A percentile compares a stretch with the other conserved stretches of the same genome.
These are phyloP conservation scores for Halyomorpha halys DNA, from an alignment of 1,140 invertebrate genomes.

Conservation along the genomic window DNA sequence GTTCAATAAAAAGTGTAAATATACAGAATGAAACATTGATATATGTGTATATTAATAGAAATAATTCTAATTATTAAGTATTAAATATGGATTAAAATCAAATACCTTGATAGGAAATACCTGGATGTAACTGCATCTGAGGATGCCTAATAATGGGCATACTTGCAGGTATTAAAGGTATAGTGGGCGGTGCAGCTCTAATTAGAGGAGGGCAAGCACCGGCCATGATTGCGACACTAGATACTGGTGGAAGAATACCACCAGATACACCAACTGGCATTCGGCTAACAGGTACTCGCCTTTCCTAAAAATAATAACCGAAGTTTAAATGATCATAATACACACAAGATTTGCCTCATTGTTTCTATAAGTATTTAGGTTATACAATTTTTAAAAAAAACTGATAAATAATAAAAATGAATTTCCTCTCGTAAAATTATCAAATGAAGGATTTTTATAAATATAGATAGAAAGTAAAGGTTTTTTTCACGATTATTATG, in stretches of 20 bases:
- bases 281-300: slow-evolving; percentile 14
- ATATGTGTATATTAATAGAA: not conserved
- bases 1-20: too few species aligned
- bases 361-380: too few species aligned
- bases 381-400: too few species aligned
- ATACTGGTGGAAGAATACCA: slow-evolving; percentile 24
- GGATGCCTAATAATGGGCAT: slow-evolving; percentile 47
- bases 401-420: too few species aligned
- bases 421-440: too few species aligned
- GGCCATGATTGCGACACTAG: slow-evolving; percentile 32
- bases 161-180: slow-evolving; percentile 30
- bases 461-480: too few species aligned
- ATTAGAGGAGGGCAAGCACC: slow-evolving; percentile 32
- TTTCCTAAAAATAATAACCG: not conserved
- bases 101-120: slow-evolving; percentile 36
- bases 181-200: slow-evolving; percentile 33
- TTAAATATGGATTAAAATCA: too few species aligned
- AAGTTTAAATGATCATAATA: too few species aligned
- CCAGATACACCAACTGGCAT: slow-evolving; percentile 24
- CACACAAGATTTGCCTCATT: too few species aligned
- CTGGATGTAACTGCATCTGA: slow-evolving; percentile 57
- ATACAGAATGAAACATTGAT: not conserved
- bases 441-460: too few species aligned
- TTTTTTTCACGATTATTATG: too few species aligned
- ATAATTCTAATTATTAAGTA: too few species aligned